phyloP scores from a whole-genome alignment of 2,113 vertebrate genomes.

The Ictidomys tridecemlineatus region DNA sequence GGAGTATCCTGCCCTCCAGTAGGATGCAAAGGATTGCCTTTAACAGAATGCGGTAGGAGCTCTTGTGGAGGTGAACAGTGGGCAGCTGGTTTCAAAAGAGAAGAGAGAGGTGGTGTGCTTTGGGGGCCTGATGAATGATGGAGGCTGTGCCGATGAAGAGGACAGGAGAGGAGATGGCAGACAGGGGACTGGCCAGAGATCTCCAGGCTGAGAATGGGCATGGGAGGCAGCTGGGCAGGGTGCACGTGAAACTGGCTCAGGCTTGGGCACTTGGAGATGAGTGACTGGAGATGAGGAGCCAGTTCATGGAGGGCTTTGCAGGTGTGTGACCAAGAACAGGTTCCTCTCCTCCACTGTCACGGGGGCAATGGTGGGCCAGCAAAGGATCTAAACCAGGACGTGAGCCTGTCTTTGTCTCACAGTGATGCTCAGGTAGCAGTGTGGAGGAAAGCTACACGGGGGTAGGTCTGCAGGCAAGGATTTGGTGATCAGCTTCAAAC shows the following conservation, averaged over 20 bases:
- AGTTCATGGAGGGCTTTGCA: background rate
- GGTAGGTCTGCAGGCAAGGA: background rate
- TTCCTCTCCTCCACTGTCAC: background rate
- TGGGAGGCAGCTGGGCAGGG: accelerated
- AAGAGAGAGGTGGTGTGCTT: background rate
- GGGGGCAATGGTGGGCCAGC: background rate
- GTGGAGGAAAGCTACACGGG: background rate
- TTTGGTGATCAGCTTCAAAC: background rate
- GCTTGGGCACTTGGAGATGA: background rate
- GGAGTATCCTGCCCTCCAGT: background rate
- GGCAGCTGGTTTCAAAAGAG: background rate
- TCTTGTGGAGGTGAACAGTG: background rate
- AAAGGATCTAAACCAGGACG: background rate
- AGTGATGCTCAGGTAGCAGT: background rate
- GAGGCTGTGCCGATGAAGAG: background rate
- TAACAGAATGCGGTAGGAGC: background rate
- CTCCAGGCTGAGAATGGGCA: background rate
- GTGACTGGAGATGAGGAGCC: background rate
- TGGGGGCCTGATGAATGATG: background rate
- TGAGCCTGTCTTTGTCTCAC: background rate
- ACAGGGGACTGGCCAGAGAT: background rate
- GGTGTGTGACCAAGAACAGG: background rate
- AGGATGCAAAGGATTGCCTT: background rate
- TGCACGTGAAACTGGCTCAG: accelerated
- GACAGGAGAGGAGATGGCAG: background rate